phyloP scores from a whole-genome alignment of 2,113 vertebrate genomes.

The Solea senegalensis region DNA sequence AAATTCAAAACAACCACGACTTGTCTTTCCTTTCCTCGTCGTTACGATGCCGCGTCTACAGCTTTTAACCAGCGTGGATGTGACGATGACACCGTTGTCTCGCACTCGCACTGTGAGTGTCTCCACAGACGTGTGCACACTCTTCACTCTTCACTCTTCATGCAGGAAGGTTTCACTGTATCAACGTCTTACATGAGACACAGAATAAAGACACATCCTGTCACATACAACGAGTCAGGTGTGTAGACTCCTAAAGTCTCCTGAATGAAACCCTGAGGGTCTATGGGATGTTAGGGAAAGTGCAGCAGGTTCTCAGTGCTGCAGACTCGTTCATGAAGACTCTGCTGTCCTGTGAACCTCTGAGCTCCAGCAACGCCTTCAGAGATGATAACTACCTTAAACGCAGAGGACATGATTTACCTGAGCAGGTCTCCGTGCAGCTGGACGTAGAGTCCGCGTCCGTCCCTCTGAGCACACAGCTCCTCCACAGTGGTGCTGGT shows the following conservation, averaged over 20 bases:
- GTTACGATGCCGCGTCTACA: slow-evolving; percentile 19
- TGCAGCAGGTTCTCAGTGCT: background rate
- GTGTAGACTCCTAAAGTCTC: slow-evolving; percentile 5
- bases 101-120: too few species aligned
- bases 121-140: background rate
- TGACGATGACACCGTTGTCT: slow-evolving; percentile 17
- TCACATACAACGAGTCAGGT: slow-evolving; percentile 29
- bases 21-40: slow-evolving; percentile 21
- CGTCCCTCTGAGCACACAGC: slow-evolving; percentile 87
- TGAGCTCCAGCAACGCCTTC: too few species aligned
- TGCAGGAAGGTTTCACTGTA: background rate
- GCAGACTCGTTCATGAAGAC: background rate
- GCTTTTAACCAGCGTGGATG: slow-evolving; percentile 28
- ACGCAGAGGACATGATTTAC: slow-evolving; percentile 72
- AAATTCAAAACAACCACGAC: slow-evolving; percentile 4
- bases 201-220: slow-evolving; percentile 6
- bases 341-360: too few species aligned
- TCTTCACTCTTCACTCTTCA: too few species aligned
- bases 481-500: slow-evolving; percentile 89
- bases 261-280: slow-evolving; percentile 23
- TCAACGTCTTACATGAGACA: background rate
- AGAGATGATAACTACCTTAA: too few species aligned
- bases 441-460: slow-evolving; percentile 87
- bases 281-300: slow-evolving; percentile 1
- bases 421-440: slow-evolving; percentile 94